phyloP scores from a whole-genome alignment of 30 jellyfish, hydroid and myxozoan genomes.

The Aurelia aurita region DNA sequence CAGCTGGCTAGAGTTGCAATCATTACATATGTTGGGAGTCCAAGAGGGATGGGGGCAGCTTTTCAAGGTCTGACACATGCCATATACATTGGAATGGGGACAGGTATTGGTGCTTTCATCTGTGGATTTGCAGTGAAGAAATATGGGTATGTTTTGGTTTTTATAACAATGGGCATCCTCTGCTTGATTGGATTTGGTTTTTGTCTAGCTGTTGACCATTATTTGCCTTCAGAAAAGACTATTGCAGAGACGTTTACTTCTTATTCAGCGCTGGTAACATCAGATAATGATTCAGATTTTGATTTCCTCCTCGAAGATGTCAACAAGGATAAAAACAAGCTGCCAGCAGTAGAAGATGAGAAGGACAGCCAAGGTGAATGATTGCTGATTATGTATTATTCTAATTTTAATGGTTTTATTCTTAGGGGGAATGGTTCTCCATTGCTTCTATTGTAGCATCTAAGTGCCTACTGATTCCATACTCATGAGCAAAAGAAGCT shows the following conservation, averaged over 20 bases:
- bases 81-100: slow-evolving; percentile 84
- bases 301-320: slow-evolving; percentile 50
- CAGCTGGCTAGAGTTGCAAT: slow-evolving; percentile 64
- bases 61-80: slow-evolving; percentile 89
- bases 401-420: too few species aligned
- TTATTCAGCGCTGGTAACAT: slow-evolving; percentile 27
- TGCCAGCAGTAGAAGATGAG: neutral
- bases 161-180: slow-evolving; percentile 63
- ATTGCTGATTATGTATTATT: neutral
- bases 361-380: neutral
- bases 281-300: slow-evolving; percentile 68
- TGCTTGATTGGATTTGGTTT: slow-evolving; percentile 76
- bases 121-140: slow-evolving; percentile 67
- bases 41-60: slow-evolving; percentile 89
- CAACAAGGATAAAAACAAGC: neutral
- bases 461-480: too few species aligned
- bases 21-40: slow-evolving; percentile 90
- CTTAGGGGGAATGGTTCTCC: too few species aligned
- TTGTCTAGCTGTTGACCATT: slow-evolving; percentile 64
- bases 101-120: slow-evolving; percentile 74
- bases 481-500: too few species aligned
- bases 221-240: slow-evolving; percentile 57
- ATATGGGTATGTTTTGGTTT: slow-evolving; percentile 76
- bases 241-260: slow-evolving; percentile 63
- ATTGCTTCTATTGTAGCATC: too few species aligned